These are phyloP conservation scores for Syngnathus acus DNA, from an alignment of 2,797 vertebrate genomes.

Conservation along the genomic window DNA sequence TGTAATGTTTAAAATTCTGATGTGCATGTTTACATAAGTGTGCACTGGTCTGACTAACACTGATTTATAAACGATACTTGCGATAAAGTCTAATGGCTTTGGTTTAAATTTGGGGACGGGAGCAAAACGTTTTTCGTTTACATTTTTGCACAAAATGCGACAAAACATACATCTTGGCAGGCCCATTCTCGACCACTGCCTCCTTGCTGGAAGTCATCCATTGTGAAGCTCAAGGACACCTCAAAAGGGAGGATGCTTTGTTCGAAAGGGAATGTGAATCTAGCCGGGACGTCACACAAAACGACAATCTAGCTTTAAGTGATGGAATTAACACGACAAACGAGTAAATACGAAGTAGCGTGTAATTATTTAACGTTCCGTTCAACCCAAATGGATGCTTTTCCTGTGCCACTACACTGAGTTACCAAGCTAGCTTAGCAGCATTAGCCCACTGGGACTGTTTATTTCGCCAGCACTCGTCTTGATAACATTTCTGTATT, in stretches of 20 bases:
- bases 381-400: not conserved
- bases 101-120: not conserved
- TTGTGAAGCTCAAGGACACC: slow-evolving; percentile 46
- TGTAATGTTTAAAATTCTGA: not conserved
- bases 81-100: not conserved
- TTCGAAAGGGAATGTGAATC: slow-evolving; percentile 8
- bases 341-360: no score
- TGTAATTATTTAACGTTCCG: not conserved
- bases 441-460: slow-evolving; percentile 32
- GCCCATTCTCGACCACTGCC: not conserved
- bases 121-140: not conserved
- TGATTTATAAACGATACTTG: not conserved
- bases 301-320: not conserved
- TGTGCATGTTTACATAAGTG: not conserved
- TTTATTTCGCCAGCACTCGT: not conserved
- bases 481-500: not conserved
- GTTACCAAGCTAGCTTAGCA: slow-evolving; percentile 30
- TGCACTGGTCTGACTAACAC: not conserved
- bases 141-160: not conserved
- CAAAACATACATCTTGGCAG: not conserved
- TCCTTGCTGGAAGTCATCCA: slow-evolving; percentile 7
- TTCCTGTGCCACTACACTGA: slow-evolving; percentile 3
- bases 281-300: slow-evolving; percentile 7
- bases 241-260: slow-evolving; percentile 30
- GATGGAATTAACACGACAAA: no score